phyloP scores from a whole-genome alignment of 2,797 vertebrate genomes.

The Megaceryle alcyon region DNA sequence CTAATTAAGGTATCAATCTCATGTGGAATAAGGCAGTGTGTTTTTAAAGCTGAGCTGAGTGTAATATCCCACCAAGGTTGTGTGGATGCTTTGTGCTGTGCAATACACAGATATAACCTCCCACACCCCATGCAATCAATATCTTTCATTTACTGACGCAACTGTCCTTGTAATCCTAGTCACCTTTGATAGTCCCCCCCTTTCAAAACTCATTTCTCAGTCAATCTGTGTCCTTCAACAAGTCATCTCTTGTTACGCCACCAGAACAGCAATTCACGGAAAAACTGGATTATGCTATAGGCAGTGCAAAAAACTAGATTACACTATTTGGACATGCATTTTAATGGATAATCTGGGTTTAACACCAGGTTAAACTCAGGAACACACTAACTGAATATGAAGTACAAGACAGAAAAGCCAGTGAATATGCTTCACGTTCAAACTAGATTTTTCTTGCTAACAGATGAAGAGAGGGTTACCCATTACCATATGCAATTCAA shows the following conservation, averaged over 20 bases:
- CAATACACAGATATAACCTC: neutral
- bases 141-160: neutral
- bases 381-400: neutral
- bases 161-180: neutral
- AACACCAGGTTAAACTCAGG: neutral
- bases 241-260: neutral
- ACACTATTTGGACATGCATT: neutral
- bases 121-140: neutral
- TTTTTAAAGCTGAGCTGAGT: neutral
- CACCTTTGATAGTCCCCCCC: neutral
- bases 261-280: neutral
- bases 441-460: neutral
- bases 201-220: neutral
- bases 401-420: neutral
- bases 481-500: neutral
- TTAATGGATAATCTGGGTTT: neutral
- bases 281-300: neutral
- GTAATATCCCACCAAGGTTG: neutral
- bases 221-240: neutral
- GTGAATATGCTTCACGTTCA: neutral
- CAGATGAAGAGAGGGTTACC: neutral
- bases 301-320: neutral
- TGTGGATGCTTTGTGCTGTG: neutral
- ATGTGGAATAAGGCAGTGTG: neutral
- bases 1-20: neutral